Base-by-base conservation (phyloP, 2,113 vertebrate genomes). In the Cyanoderma ruficeps region DNA sequence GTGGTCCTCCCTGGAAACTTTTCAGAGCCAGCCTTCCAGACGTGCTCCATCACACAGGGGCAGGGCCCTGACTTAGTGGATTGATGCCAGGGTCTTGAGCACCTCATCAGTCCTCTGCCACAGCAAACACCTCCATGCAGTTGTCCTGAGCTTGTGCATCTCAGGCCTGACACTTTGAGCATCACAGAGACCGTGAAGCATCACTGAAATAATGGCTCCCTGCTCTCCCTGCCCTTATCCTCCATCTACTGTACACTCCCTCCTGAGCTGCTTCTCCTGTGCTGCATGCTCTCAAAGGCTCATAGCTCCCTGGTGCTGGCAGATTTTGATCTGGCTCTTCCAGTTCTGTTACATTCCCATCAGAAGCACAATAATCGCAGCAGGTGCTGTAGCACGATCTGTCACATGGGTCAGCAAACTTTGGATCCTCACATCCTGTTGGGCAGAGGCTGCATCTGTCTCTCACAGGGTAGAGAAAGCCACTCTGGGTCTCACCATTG, bases 291-390 rank as follows among this genome's bases (percentile, higher is more conserved):
- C 33, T 3, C 13, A 69, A 49, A 82, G 44, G 35, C 65, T 71
- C 49, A 33, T 0, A 1, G 70, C 24, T 85, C 37, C 37, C 68
- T 77, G 15, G 10, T 1, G 14, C 49, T 89, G 65, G 61, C 57
- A 76, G 87, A 61, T 95, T 85, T 94, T 68, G 55, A 90, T 89
- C 94, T 65, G 77, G 95, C 67, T 87, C 39, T 87, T 96, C 95
- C 94, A 91, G 96, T 95, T 95, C 25, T 53, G 50, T 76, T n/a
- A 19, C 95, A 87, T 96, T 97, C 93, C 59, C 81, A 39, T 24
- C 22, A 68, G 83, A 75, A 84, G 76, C 37, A 19, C 67, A n/a
- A 68, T n/a, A 72, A 94, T 83, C 2, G 0, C 37, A 72, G 87
- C 61, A 76, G 79, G 65, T 13, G 1, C 79, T 86, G 67, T n/a